Evolutionary conservation across 1,140 invertebrate species (phyloP).

Genomic region (Arion vulgaris): DNA sequence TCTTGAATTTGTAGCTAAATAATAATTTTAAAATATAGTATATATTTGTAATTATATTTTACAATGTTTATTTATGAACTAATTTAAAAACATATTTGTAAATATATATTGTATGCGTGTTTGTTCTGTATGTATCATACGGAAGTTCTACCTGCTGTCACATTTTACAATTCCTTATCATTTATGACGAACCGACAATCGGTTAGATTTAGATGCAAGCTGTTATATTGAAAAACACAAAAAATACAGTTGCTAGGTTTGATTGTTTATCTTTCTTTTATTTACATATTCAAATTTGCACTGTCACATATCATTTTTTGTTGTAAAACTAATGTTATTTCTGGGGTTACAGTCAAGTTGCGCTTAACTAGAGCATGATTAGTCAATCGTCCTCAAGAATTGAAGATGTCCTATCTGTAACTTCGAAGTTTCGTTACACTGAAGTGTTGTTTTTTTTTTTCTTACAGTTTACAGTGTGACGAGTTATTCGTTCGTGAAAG

Average conservation of each 20-base stretch:
- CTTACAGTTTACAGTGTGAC: too few relatives aligned
- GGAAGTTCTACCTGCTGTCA: conserved; percentile 15
- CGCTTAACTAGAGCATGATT: too few relatives aligned
- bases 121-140: conserved; percentile 7
- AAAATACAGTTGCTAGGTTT: neutral
- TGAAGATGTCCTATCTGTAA: too few relatives aligned
- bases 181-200: conserved; percentile 30
- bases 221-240: neutral
- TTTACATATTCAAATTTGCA: neutral
- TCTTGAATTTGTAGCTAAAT: neutral
- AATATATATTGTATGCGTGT: neutral
- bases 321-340: neutral
- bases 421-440: too few relatives aligned
- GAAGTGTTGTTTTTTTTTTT: too few relatives aligned
- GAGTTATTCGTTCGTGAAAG: too few relatives aligned
- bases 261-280: neutral
- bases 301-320: neutral
- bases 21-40: neutral
- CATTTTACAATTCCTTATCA: conserved; percentile 8
- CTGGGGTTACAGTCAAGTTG: neutral
- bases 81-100: too few relatives aligned
- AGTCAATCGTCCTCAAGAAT: too few relatives aligned
- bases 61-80: neutral
- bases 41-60: neutral
- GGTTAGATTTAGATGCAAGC: conserved; percentile 26